Conservation (phyloP, 2,113 vertebrate genomes). For the Oophaga pumilio region DNA sequence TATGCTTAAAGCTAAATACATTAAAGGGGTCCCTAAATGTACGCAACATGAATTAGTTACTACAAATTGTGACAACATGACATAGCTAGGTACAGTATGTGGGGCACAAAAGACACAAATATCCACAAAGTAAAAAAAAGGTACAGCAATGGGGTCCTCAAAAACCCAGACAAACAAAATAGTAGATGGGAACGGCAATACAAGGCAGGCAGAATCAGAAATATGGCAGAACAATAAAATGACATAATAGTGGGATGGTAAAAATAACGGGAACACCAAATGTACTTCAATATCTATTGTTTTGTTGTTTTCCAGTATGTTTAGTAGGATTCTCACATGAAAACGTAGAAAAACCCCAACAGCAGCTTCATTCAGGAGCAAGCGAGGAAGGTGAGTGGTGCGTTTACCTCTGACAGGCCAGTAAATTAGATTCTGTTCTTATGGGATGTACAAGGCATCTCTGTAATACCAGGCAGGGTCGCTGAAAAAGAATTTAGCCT, state of each 20-base stretch:
- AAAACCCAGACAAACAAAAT: not conserved
- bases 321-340: not conserved
- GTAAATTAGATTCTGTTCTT: not conserved
- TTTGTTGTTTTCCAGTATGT: not conserved
- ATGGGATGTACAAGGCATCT: slow-evolving; percentile 56
- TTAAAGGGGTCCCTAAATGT: not conserved
- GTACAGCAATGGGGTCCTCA: not conserved
- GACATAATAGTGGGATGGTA: not conserved
- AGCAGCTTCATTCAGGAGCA: not conserved
- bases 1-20: not conserved
- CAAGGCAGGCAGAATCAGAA: too few relatives aligned
- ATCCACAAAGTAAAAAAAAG: not conserved
- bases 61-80: too few relatives aligned
- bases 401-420: not conserved
- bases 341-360: not conserved
- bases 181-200: too few relatives aligned
- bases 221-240: too few relatives aligned
- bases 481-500: slow-evolving; percentile 21
- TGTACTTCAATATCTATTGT: not conserved
- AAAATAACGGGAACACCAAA: not conserved
- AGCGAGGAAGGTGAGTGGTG: not conserved
- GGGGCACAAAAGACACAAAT: too few relatives aligned
- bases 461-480: not conserved
- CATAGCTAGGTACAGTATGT: too few relatives aligned
- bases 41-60: too few relatives aligned